These are phyloP conservation scores for Hyperoplus lanceolatus DNA, from an alignment of 2,797 vertebrate genomes.

Conservation along the genomic window DNA sequence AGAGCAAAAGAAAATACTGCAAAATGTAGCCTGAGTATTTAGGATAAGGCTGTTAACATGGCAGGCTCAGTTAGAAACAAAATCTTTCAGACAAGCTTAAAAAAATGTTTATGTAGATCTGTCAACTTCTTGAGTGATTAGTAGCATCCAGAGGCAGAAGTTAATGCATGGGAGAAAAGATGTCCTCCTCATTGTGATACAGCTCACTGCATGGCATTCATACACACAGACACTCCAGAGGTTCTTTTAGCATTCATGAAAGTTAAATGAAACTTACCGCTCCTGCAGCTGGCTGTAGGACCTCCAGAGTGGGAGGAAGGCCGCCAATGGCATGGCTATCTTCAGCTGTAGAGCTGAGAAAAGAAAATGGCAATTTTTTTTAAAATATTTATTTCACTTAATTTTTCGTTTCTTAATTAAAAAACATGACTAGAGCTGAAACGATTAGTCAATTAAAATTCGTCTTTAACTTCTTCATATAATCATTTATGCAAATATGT, in stretches of 20 bases:
- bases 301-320: constrained; percentile 88
- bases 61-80: background rate
- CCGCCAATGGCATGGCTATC: constrained; percentile 82
- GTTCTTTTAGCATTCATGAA: background rate
- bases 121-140: background rate
- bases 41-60: background rate
- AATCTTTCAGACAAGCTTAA: background rate
- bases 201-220: background rate
- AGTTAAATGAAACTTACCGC: constrained; percentile 88
- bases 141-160: constrained; percentile 5
- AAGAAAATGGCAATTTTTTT: background rate
- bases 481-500: background rate
- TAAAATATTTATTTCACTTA: fast-evolving
- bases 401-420: too few relatives aligned
- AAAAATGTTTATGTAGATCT: background rate
- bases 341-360: constrained; percentile 78
- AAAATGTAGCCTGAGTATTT: background rate
- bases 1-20: background rate
- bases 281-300: constrained; percentile 88
- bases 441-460: background rate
- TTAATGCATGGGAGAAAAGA: background rate
- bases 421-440: background rate
- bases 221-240: constrained; percentile 7
- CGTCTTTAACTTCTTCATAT: too few relatives aligned
- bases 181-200: background rate